These are phyloP conservation scores for Parnassius orleans DNA, from an alignment of 2,888 invertebrate species.

Conservation along the genomic window DNA sequence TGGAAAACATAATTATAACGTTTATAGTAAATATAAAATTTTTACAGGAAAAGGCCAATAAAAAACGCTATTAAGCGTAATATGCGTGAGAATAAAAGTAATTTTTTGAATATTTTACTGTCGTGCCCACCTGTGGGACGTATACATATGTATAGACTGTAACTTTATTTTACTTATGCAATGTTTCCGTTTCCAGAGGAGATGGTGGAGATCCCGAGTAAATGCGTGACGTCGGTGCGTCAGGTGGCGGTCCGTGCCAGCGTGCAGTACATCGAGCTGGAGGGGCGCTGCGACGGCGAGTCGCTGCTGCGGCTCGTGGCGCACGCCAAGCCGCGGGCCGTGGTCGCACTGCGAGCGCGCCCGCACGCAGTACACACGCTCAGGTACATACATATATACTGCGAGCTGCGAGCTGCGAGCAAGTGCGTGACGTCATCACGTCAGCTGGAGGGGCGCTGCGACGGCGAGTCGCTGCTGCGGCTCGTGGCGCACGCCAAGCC, in stretches of 20 bases:
- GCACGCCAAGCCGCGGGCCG: slow-evolving; percentile 89
- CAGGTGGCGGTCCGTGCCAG: slow-evolving; percentile 90
- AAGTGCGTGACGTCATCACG: slow-evolving; percentile 91
- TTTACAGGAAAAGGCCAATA: too few relatives aligned
- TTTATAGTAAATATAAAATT: too few relatives aligned
- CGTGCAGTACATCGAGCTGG: slow-evolving; percentile 97
- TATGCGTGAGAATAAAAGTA: too few relatives aligned
- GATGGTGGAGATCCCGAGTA: slow-evolving; percentile 90
- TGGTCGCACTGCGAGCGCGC: slow-evolving; percentile 80
- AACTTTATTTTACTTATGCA: too few relatives aligned
- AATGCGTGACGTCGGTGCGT: slow-evolving; percentile 89
- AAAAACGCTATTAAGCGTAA: too few relatives aligned
- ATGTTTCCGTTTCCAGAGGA: slow-evolving; percentile 51
- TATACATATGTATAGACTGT: too few relatives aligned
- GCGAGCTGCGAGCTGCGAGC: slow-evolving; percentile 73
- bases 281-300: slow-evolving; percentile 94
- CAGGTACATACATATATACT: slow-evolving; percentile 37
- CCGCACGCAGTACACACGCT: slow-evolving; percentile 45
- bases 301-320: slow-evolving; percentile 90
- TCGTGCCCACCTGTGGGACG: too few relatives aligned
- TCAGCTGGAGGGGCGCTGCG: slow-evolving; percentile 95
- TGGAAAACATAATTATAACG: too few relatives aligned
- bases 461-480: slow-evolving; percentile 90
- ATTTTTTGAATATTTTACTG: too few relatives aligned
- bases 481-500: slow-evolving; percentile 91